Base-by-base conservation (phyloP, 2,797 vertebrate genomes). In the Prunella strophiata region DNA sequence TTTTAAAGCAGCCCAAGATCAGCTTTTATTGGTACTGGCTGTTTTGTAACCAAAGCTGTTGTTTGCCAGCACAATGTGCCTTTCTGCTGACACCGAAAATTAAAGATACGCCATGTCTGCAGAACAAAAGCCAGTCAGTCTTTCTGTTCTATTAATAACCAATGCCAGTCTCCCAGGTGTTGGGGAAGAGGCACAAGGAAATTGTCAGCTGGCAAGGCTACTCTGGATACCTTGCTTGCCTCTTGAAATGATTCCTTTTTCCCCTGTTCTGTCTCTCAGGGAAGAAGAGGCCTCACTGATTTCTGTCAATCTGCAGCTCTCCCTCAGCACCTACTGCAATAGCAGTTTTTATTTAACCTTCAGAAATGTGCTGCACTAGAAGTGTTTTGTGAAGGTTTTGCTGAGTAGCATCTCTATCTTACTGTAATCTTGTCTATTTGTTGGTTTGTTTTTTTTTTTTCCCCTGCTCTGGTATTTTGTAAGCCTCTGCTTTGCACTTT, bases 21-120 rank as follows among this genome's bases (percentile, higher is more conserved):
- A 68, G 79, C 72, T 87, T 85, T 94, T 85, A 85, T 80, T 93
- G 80, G 79, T 88, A 23, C 66, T 81, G 32, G 81, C 86, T 94
- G 90, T 96, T 96, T 94, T 81, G 90, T 96, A 96, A 95, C 85
- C 67, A 66, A 81, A 95, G 79, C 62, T 91, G 93, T 17, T 94
- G 82, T 88, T 92, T 94, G 89, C 91, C 89, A 94, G 94, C 82
- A 66, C 74, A 62, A 34, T 81, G 47, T 23, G 55, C 8, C 26
- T 90, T 96, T 94, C 83, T 96, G 91, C 93, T 93, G 94, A 96
- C 85, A 51, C 73, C 0, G 4, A 72, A 85, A 88, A 81, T 72
- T 77, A 77, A 79, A 89, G 91, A 85, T 94, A 29, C 2, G 3
- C 93, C 73, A 78, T 93, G 89, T 91, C 89, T 89, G 94, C 84